phyloP scores from a whole-genome alignment of 2,888 invertebrate genomes.

The Smittia aterrima region DNA sequence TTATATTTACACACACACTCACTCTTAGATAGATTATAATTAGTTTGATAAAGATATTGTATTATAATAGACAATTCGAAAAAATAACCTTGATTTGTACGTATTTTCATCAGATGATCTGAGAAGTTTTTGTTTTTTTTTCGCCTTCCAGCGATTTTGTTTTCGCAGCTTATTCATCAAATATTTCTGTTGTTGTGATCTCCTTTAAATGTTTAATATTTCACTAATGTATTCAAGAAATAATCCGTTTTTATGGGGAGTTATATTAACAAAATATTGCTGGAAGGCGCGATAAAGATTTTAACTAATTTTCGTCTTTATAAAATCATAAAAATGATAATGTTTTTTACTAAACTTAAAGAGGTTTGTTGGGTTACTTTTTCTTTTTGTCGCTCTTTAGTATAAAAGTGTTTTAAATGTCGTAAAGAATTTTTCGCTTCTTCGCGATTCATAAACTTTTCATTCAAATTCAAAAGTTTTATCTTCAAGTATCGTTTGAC shows the following conservation, averaged over 20 bases:
- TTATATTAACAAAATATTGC: neutral
- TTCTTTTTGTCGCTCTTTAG: neutral
- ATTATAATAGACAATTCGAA: conserved; percentile 36
- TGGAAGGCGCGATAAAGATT: conserved; percentile 1
- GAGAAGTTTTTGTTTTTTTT: conserved; percentile 53
- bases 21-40: neutral
- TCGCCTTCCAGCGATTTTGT: neutral
- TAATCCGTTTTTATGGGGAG: neutral
- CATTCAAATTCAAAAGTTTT: conserved; percentile 2
- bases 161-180: neutral
- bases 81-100: conserved; percentile 58
- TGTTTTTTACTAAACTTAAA: neutral
- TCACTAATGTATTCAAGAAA: neutral
- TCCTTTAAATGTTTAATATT: neutral
- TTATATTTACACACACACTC: neutral
- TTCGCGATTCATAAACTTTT: neutral
- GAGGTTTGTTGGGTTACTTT: neutral
- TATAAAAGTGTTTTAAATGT: neutral
- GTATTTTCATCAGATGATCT: conserved; percentile 71
- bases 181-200: neutral
- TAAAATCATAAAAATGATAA: neutral
- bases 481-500: neutral
- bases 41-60: conserved; percentile 35
- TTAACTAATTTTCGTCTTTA: neutral
- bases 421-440: neutral